Percentiles rank a stretch among this genome's conserved stretches.
Conservation (phyloP, 1,140 invertebrate species). For the Acyrthosiphon pisum region DNA sequence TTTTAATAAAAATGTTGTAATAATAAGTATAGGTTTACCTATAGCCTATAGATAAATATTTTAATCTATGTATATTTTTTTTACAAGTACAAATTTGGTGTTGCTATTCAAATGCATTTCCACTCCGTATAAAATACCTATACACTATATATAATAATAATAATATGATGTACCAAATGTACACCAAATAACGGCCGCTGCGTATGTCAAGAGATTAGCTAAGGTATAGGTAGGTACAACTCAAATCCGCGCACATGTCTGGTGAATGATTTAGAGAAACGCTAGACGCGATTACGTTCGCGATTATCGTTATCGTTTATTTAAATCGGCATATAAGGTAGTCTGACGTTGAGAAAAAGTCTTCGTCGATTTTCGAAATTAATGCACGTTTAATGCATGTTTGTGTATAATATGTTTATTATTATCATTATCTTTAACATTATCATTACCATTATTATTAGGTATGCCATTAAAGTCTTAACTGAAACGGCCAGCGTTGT, state of each 20-base stretch:
- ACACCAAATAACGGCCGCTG: not conserved
- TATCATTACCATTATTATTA: not conserved
- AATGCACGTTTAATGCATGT: not conserved
- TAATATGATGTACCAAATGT: too few relatives aligned
- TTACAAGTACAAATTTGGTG: not conserved
- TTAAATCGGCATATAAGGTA: not conserved
- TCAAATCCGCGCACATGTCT: not conserved
- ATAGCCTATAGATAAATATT: not conserved
- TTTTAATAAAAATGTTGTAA: not conserved
- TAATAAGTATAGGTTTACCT: not conserved
- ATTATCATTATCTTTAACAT: not conserved
- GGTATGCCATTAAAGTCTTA: not conserved
- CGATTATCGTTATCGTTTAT: not conserved
- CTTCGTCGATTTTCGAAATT: not conserved
- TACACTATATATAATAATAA: not conserved
- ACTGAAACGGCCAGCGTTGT: not conserved
- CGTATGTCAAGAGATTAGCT: not conserved
- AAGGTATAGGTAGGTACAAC: not conserved
- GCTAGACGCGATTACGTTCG: not conserved
- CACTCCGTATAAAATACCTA: not conserved
- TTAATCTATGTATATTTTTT: not conserved
- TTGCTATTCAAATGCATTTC: not conserved
- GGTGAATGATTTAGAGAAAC: slow-evolving; percentile 14
- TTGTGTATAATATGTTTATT: not conserved
- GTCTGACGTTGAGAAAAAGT: not conserved